Conservation (phyloP, 2,113 vertebrate species). For the Daubentonia madagascariensis region DNA sequence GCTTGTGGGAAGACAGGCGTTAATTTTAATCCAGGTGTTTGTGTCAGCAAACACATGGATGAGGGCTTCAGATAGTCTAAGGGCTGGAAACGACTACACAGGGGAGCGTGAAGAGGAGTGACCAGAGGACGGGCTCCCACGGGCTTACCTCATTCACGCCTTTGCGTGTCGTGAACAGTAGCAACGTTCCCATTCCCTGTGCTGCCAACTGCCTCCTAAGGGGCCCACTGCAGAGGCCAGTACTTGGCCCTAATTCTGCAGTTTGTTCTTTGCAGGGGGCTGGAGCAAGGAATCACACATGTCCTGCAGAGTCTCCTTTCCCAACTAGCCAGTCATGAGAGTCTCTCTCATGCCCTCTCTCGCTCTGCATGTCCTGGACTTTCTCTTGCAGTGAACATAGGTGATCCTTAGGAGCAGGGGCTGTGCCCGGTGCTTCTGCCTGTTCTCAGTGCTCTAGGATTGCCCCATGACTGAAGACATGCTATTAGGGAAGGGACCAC, state of each 20-base stretch:
- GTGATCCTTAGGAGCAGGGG: not conserved
- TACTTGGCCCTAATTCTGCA: no score
- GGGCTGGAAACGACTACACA: not conserved
- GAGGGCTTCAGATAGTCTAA: not conserved
- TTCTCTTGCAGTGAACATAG: not conserved
- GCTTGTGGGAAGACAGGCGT: not conserved
- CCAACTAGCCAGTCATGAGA: no score
- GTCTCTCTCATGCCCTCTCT: no score
- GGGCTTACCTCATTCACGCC: not conserved
- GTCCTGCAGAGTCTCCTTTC: no score
- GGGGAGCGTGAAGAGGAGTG: not conserved
- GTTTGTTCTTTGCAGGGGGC: not conserved
- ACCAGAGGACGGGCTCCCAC: not conserved
- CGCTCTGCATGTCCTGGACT: no score
- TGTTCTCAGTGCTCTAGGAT: not conserved
- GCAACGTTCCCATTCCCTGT: not conserved
- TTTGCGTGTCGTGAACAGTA: not conserved
- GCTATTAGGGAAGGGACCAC: no score
- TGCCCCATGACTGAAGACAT: rapidly evolving
- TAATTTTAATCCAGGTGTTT: no score
- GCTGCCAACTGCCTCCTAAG: not conserved
- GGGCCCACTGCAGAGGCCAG: not conserved
- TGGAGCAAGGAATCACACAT: not conserved
- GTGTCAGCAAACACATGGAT: rapidly evolving
- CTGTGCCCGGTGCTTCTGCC: not conserved